Conservation (phyloP, 1,140 invertebrate species). For the Oryzaephilus surinamensis region DNA sequence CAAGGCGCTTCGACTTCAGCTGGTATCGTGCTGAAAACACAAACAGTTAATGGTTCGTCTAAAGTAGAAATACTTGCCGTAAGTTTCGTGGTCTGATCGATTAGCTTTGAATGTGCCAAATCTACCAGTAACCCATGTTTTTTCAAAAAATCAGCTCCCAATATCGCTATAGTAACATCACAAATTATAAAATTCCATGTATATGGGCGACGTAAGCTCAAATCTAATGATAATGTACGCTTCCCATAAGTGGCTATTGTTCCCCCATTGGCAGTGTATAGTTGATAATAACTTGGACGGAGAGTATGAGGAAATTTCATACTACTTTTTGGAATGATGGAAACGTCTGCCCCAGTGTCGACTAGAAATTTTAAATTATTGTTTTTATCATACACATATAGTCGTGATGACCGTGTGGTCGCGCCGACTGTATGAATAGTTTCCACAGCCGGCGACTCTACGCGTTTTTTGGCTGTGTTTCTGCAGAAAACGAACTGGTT, state of each 20-base stretch:
- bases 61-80: too few species aligned
- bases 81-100: constrained; percentile 23
- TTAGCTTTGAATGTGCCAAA: constrained; percentile 19
- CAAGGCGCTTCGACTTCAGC: too few species aligned
- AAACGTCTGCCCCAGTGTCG: constrained; percentile 1
- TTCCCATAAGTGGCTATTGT: neutral
- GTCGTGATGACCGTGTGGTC: neutral
- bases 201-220: constrained; percentile 20
- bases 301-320: too few species aligned
- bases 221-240: neutral
- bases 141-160: constrained; percentile 34
- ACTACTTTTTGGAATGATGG: too few species aligned
- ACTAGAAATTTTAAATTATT: constrained; percentile 1
- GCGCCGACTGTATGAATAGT: constrained; percentile 1
- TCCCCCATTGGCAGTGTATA: neutral
- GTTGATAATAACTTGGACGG: neutral
- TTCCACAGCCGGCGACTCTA: neutral
- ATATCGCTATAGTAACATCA: constrained; percentile 30
- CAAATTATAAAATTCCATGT: constrained; percentile 34
- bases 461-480: constrained; percentile 2
- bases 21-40: too few species aligned
- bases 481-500: neutral
- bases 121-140: constrained; percentile 31
- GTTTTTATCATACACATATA: neutral
- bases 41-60: too few species aligned